phyloP scores from a whole-genome alignment of 2,113 vertebrate species.

The Todiramphus chloris region DNA sequence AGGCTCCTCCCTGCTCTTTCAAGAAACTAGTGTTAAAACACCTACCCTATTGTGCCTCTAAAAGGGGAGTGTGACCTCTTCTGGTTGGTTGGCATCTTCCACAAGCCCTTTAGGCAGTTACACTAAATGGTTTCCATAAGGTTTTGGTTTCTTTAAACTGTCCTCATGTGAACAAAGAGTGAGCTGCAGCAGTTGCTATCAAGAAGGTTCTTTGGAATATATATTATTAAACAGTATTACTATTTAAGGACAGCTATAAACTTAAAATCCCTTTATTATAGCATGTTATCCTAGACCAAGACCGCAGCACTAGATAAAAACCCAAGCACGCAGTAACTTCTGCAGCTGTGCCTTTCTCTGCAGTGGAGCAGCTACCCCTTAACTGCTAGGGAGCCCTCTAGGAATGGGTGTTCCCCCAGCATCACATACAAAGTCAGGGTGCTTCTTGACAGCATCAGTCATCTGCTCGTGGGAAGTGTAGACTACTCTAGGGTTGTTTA shows the following conservation, averaged over 20 bases:
- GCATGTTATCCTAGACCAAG: not conserved
- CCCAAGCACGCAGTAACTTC: not conserved
- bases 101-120: not conserved
- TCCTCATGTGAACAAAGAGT: fast-evolving
- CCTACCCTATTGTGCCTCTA: not conserved
- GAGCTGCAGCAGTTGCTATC: not conserved
- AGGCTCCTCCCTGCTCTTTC: not conserved
- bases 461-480: not conserved
- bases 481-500: not conserved
- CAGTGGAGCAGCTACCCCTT: not conserved
- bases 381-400: not conserved
- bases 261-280: not conserved
- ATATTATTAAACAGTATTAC: fast-evolving
- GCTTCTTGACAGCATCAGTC: not conserved
- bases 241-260: not conserved
- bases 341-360: not conserved
- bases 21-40: not conserved
- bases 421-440: not conserved
- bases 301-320: not conserved
- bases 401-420: not conserved
- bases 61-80: not conserved
- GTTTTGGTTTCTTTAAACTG: not conserved
- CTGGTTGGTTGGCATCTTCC: not conserved
- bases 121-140: not conserved
- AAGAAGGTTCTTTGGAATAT: not conserved